phyloP scores from a whole-genome alignment of 2,888 invertebrate genomes.

The Mesorhabditis sp. region DNA sequence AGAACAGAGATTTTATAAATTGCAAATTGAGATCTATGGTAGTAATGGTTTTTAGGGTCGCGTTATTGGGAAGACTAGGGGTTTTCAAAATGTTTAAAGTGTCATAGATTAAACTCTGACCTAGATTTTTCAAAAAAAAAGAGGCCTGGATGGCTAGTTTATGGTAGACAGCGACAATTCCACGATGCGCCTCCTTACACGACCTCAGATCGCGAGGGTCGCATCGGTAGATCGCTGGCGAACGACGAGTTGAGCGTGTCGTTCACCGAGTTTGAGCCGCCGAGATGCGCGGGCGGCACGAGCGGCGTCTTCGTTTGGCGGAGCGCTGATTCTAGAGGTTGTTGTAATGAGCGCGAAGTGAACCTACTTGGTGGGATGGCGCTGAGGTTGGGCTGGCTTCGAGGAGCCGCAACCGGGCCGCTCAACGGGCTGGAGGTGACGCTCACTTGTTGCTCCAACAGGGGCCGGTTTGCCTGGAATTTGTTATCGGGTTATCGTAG shows the following conservation, averaged over 20 bases:
- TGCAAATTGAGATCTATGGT: no score
- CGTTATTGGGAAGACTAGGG: no score
- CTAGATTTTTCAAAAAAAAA: no score
- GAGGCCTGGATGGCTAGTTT: no score
- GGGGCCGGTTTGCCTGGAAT: background rate
- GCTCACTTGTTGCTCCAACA: background rate
- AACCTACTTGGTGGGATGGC: constrained; percentile 6
- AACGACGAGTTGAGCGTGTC: constrained; percentile 26
- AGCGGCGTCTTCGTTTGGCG: constrained; percentile 18
- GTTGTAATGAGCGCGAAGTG: no score
- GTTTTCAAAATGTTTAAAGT: no score
- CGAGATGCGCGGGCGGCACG: constrained; percentile 13
- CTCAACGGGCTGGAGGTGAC: background rate
- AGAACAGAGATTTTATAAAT: no score
- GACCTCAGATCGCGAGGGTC: constrained; percentile 30
- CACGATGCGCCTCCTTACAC: constrained; percentile 16
- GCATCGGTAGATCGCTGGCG: constrained; percentile 22
- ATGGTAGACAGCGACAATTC: background rate
- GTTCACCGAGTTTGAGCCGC: constrained; percentile 18
- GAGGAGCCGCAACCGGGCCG: constrained; percentile 4
- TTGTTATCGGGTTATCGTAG: no score
- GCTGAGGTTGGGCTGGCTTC: constrained; percentile 1
- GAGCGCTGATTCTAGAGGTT: constrained; percentile 42
- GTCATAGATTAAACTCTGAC: no score
- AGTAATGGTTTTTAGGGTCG: no score